Evolutionary conservation across 2,888 invertebrate species (phyloP).

Genomic region (Meta bourneti): DNA sequence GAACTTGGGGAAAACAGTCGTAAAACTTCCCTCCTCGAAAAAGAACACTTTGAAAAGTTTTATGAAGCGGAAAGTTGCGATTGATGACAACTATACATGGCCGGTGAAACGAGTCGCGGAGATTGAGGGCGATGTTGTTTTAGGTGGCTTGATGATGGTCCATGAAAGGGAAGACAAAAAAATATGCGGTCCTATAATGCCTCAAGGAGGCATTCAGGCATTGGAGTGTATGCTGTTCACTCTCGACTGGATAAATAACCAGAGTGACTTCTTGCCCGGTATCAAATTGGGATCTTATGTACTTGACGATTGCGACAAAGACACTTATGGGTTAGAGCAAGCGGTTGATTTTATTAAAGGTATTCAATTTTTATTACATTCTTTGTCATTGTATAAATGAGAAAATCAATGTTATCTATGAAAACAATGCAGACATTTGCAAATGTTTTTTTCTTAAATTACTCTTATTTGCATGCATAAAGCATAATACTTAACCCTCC

Average conservation of each 20-base stretch:
- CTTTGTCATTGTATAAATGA: neutral
- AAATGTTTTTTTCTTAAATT: no score
- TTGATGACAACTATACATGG: slow-evolving; percentile 83
- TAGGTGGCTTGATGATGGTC: slow-evolving; percentile 97
- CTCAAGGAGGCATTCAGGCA: slow-evolving; percentile 90
- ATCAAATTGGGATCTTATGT: slow-evolving; percentile 92
- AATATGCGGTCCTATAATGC: slow-evolving; percentile 96
- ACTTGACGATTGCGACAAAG: slow-evolving; percentile 96
- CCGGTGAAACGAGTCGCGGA: slow-evolving; percentile 92
- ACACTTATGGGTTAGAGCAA: slow-evolving; percentile 96
- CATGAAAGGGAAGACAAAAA: slow-evolving; percentile 93
- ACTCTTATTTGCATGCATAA: no score
- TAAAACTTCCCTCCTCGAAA: neutral
- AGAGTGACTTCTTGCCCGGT: slow-evolving; percentile 86
- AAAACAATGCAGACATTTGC: no score
- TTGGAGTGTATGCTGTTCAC: slow-evolving; percentile 96
- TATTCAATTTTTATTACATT: slow-evolving; percentile 81
- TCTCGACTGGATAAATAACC: slow-evolving; percentile 88
- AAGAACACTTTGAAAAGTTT: slow-evolving; percentile 6
- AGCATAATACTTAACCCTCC: no score
- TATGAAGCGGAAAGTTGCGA: neutral
- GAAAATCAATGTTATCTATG: no score
- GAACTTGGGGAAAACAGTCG: neutral
- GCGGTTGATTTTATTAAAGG: slow-evolving; percentile 98
- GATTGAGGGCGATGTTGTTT: slow-evolving; percentile 91